Evolutionary conservation across 2,888 invertebrate genomes (phyloP).

Genomic region (Drosophila macrospina): DNA sequence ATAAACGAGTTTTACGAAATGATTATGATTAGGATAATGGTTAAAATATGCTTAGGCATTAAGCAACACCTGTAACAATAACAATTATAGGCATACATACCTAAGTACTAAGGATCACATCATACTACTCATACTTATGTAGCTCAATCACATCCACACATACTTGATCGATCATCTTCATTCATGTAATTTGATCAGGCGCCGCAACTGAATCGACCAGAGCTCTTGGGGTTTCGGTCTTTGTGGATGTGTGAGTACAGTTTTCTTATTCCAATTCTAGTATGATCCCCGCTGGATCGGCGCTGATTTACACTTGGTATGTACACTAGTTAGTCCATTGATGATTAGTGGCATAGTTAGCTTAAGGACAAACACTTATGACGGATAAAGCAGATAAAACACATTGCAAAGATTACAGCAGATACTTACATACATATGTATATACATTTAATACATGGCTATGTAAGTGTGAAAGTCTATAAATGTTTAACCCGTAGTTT

Average conservation of each 20-base stretch:
- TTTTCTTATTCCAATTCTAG: not conserved
- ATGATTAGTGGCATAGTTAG: conserved; percentile 40
- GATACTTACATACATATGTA: not conserved
- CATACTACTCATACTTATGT: not conserved
- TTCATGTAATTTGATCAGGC: conserved; percentile 11
- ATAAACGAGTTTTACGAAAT: conserved; percentile 22
- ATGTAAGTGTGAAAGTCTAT: conserved; percentile 15
- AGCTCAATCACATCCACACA: not conserved
- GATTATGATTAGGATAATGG: conserved; percentile 39
- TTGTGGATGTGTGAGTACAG: conserved; percentile 3
- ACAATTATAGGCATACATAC: conserved; percentile 35
- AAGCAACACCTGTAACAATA: conserved; percentile 42
- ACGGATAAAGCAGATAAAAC: not conserved
- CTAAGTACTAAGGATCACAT: conserved; percentile 14
- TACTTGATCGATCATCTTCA: conserved; percentile 7
- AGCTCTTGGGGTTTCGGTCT: not conserved
- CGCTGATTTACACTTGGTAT: conserved; percentile 34
- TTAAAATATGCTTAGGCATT: conserved; percentile 3
- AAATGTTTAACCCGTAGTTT: conserved; percentile 13
- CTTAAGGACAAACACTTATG: conserved; percentile 14
- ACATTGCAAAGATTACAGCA: not conserved
- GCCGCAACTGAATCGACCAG: not conserved
- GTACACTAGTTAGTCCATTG: conserved; percentile 49
- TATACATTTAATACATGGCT: not conserved
- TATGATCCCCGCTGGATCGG: conserved; percentile 5